A percentile compares a stretch with the other conserved stretches of the same genome.
phyloP scores from a whole-genome alignment of 2,113 vertebrate species.

The Gopherus evgoodei region DNA sequence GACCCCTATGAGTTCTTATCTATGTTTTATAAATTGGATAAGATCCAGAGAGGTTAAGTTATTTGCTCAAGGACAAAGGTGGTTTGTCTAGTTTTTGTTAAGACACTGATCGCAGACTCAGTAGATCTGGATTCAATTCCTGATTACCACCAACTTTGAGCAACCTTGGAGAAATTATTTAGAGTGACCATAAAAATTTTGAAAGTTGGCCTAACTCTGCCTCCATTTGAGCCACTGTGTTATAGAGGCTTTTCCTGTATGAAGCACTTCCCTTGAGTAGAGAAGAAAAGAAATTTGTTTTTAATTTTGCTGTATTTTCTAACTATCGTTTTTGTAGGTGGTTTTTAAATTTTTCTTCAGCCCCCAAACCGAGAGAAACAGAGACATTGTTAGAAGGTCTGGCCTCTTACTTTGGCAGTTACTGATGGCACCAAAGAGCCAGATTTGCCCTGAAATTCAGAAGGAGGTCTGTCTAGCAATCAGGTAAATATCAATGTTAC shows the following conservation, averaged over 20 bases:
- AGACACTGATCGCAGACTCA: not conserved
- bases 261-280: not conserved
- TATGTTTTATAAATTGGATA: not conserved
- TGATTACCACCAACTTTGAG: not conserved
- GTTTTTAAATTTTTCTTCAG: constrained; percentile 98
- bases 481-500: constrained; percentile 80
- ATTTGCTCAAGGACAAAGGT: not conserved
- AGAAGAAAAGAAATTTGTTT: not conserved
- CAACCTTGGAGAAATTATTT: not conserved
- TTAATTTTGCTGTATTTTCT: not conserved
- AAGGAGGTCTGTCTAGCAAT: constrained; percentile 96
- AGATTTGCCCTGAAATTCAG: constrained; percentile 95
- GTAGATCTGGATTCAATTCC: not conserved
- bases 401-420: constrained; percentile 96
- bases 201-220: not conserved
- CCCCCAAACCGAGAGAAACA: constrained; percentile 94
- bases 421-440: constrained; percentile 94
- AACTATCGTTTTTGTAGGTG: constrained; percentile 83
- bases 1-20: not conserved
- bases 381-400: constrained; percentile 91
- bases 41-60: not conserved
- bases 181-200: not conserved
- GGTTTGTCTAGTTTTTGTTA: not conserved
- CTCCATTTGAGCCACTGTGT: not conserved
- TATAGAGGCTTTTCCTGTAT: not conserved